Evolutionary conservation across 1,140 invertebrate genomes (phyloP).

Genomic region (Radopholus similis): DNA sequence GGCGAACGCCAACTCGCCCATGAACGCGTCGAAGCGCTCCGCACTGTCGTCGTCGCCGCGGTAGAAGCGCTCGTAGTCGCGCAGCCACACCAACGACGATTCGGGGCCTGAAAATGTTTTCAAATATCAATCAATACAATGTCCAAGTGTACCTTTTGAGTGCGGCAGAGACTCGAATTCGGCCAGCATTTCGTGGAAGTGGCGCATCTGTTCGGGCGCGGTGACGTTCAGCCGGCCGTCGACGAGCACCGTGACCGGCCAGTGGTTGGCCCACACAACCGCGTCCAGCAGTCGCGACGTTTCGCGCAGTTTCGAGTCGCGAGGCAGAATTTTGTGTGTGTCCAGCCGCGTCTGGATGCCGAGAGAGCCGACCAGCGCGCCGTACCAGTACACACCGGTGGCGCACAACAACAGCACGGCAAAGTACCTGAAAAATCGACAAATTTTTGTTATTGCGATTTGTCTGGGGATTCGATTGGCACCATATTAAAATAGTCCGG

Average conservation of each 20-base stretch:
- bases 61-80: conserved; percentile 48
- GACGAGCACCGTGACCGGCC: conserved; percentile 54
- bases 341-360: conserved; percentile 49
- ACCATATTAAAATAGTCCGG: too few species aligned
- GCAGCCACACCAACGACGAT: conserved; percentile 47
- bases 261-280: conserved; percentile 56
- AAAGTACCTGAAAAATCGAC: conserved; percentile 13
- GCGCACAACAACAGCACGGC: background rate
- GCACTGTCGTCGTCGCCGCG: conserved; percentile 26
- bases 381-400: conserved; percentile 41
- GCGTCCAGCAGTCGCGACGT: conserved; percentile 43
- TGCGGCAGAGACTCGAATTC: conserved; percentile 49
- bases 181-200: conserved; percentile 46
- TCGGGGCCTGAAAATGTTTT: conserved; percentile 23
- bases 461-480: too few species aligned
- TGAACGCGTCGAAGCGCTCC: conserved; percentile 14
- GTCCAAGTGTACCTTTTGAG: conserved; percentile 44
- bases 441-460: background rate
- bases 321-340: conserved; percentile 52
- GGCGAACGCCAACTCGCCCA: conserved; percentile 15
- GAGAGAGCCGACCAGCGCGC: conserved; percentile 35
- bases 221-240: conserved; percentile 47
- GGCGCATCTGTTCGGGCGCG: conserved; percentile 23
- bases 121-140: background rate
- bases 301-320: conserved; percentile 47